Conservation (phyloP, 1,140 invertebrate species). For the Drosophila takahashii region DNA sequence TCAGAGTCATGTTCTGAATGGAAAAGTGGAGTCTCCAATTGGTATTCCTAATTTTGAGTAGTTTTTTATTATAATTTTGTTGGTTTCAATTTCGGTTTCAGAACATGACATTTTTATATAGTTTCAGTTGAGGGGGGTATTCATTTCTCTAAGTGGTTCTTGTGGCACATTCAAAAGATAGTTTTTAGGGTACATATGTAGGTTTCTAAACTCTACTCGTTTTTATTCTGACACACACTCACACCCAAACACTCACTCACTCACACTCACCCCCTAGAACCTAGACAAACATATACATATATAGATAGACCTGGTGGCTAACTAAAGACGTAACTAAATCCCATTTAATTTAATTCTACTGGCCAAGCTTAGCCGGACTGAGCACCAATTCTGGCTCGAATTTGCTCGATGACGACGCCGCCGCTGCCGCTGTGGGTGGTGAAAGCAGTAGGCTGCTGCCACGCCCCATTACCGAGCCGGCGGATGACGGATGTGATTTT, state of each 20-base stretch:
- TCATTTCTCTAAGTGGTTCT: constrained; percentile 30
- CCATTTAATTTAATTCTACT: constrained; percentile 57
- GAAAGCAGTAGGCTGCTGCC: constrained; percentile 39
- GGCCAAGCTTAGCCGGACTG: constrained; percentile 84
- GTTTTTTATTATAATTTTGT: background rate
- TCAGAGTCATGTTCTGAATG: constrained; percentile 23
- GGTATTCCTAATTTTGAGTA: background rate
- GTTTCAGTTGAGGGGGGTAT: constrained; percentile 10
- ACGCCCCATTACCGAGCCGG: constrained; percentile 52
- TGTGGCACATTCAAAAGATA: constrained; percentile 79
- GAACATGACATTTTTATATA: constrained; percentile 37
- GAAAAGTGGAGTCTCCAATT: constrained; percentile 13
- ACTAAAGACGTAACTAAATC: constrained; percentile 69
- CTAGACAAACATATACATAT: constrained; percentile 44
- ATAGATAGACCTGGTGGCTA: constrained; percentile 50
- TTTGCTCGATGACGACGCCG: constrained; percentile 51
- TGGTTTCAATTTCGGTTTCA: background rate
- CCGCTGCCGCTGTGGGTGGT: constrained; percentile 21
- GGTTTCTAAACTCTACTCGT: constrained; percentile 6
- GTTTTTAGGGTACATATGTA: constrained; percentile 40
- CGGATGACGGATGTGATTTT: constrained; percentile 76
- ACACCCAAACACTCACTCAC: constrained; percentile 12
- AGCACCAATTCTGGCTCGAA: constrained; percentile 82
- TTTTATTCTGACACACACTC: constrained; percentile 15
- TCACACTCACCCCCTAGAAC: constrained; percentile 28